These are phyloP conservation scores for Xestia c-nigrum DNA, from an alignment of 2,888 invertebrate species.

Conservation along the genomic window DNA sequence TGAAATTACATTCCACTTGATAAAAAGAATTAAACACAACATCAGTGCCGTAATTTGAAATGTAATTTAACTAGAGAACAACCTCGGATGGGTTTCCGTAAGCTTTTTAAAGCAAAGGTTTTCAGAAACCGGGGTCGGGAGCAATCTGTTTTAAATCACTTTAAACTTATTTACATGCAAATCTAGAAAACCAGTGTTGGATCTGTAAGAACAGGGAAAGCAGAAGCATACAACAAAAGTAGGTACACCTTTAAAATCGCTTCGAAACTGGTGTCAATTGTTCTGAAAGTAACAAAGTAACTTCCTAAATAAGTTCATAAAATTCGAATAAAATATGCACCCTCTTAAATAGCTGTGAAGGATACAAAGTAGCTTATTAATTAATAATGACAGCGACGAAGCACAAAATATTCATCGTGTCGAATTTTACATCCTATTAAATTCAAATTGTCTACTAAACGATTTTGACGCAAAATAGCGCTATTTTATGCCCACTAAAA, in stretches of 20 bases:
- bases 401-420: slow-evolving; percentile 43
- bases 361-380: slow-evolving; percentile 46
- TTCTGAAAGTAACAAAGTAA: slow-evolving; percentile 23
- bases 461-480: slow-evolving; percentile 50
- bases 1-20: slow-evolving; percentile 69
- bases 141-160: background rate
- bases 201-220: background rate
- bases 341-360: slow-evolving; percentile 35
- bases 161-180: background rate
- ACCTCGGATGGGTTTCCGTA: background rate
- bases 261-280: background rate
- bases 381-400: slow-evolving; percentile 40
- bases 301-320: slow-evolving; percentile 21
- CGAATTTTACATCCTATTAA: slow-evolving; percentile 53
- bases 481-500: slow-evolving; percentile 53
- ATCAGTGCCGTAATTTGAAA: slow-evolving; percentile 37
- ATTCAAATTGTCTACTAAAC: slow-evolving; percentile 52
- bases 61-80: background rate
- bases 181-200: background rate
- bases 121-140: background rate
- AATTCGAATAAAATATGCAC: slow-evolving; percentile 34
- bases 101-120: background rate
- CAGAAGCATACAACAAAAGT: background rate
- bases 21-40: slow-evolving; percentile 62
- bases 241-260: background rate